A percentile compares a stretch with the other conserved stretches of the same genome.
phyloP scores from a whole-genome alignment of 2,888 invertebrate genomes.

The Erebia aethiops region DNA sequence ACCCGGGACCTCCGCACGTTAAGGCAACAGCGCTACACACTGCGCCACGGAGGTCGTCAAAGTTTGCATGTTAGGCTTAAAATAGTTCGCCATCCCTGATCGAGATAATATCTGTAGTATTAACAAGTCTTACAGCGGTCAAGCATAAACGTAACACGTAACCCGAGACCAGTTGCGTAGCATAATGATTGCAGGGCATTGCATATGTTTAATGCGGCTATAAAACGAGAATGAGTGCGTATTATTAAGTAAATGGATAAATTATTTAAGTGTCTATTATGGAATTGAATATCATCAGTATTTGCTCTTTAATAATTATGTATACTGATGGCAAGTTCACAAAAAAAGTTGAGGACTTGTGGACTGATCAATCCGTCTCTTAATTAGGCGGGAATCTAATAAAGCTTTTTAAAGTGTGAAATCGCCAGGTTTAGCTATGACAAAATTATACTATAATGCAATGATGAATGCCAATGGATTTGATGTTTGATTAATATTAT shows the following conservation, averaged over 20 bases:
- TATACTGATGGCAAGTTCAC: too few species aligned
- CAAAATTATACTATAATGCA: too few species aligned
- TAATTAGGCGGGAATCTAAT: too few species aligned
- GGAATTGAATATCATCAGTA: neutral
- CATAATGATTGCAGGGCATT: constrained; percentile 34
- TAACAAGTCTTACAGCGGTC: constrained; percentile 29
- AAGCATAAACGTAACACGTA: constrained; percentile 37
- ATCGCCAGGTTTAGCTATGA: too few species aligned
- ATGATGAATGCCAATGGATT: too few species aligned
- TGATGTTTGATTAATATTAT: too few species aligned
- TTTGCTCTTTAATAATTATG: neutral
- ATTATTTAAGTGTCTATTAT: neutral
- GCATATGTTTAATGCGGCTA: constrained; percentile 29
- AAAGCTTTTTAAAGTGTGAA: too few species aligned
- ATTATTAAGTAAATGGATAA: constrained; percentile 18
- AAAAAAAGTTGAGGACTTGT: too few species aligned
- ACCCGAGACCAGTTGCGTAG: constrained; percentile 35
- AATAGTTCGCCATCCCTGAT: neutral
- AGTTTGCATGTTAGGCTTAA: neutral
- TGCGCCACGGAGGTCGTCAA: too few species aligned
- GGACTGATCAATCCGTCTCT: too few species aligned
- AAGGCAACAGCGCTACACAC: too few species aligned
- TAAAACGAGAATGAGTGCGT: constrained; percentile 25
- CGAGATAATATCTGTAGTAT: constrained; percentile 21
- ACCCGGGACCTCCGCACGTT: too few species aligned